Conservation (phyloP, 2,113 vertebrate genomes). For the Marmota flaviventris region DNA sequence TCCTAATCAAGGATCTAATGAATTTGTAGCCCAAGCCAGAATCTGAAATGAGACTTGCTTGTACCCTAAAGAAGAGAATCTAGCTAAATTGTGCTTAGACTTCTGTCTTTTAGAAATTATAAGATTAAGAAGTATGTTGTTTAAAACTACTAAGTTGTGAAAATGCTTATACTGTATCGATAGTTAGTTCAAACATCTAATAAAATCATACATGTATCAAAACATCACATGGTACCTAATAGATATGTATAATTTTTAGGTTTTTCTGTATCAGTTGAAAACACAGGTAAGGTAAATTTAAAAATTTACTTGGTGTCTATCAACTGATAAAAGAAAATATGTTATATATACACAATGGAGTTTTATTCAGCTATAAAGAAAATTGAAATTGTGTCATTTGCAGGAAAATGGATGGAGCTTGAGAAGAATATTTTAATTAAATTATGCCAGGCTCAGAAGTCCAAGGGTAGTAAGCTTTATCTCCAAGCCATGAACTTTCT, state of each 20-base stretch:
- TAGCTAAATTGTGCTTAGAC: background rate
- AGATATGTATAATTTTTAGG: background rate
- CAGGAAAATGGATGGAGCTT: too few species aligned
- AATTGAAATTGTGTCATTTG: too few species aligned
- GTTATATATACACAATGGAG: too few species aligned
- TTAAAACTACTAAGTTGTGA: background rate
- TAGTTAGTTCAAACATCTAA: background rate
- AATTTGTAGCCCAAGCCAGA: background rate
- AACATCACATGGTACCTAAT: background rate
- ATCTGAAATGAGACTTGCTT: background rate
- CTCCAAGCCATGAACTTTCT: background rate
- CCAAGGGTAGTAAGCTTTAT: too few species aligned
- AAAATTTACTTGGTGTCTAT: too few species aligned
- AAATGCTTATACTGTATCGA: background rate
- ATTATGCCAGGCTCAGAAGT: too few species aligned
- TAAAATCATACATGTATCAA: background rate
- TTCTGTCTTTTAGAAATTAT: background rate
- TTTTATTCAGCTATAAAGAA: too few species aligned
- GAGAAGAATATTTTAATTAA: too few species aligned
- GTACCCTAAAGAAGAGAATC: background rate
- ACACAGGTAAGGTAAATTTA: too few species aligned
- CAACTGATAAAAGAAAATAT: too few species aligned
- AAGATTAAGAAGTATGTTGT: too few species aligned
- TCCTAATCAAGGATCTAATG: background rate
- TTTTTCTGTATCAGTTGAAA: too few species aligned